Evolutionary conservation across 2,113 vertebrate species (phyloP), one percentile per base, ranked within the genome.

Genomic region (Lepus europaeus): DNA sequence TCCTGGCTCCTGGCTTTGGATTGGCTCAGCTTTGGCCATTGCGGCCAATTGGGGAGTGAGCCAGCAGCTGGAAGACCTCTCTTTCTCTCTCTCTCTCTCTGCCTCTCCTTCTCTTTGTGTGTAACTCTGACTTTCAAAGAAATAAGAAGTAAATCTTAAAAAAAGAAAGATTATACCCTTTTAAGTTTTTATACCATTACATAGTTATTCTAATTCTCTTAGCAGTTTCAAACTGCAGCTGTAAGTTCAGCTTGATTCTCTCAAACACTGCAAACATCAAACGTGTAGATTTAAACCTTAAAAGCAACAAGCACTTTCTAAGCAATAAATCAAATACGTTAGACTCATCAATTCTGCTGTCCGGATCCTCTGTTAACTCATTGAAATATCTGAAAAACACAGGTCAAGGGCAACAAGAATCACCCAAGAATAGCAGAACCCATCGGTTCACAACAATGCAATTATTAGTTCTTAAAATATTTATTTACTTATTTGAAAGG

Each of bases 121-220:
- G 33, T 36, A 36, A 36, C 33, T 36, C 33, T 36, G 33, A 36
- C 33, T 36, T 36, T 36, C 33, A 36, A 36, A 36, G 33, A 36
- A 36, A 36, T 36, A 36, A 36, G 33, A 36, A 36, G 33, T 36
- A 36, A 36, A 36, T 36, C 33, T 36, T 36, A 36, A n/a, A n/a
- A n/a, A n/a, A 36, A 36, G 3, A 36, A 36, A 36, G 33, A 36
- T 36, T 36, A 36, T 36, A 36, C 33, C 33, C 33, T 36, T 36
- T 36, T 36, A 36, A 36, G 73, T 64, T 92, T 90, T 86, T 68
- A 72, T 91, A 27, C 8, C 13, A 73, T 78, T 81, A 53, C 27
- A 81, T 70, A 92, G 39, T 89, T 91, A 49, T 19, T 90, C 82
- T 83, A 87, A 87, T 79, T 81, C 13, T 33, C 39, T 83, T 73